A percentile compares a stretch with the other conserved stretches of the same genome.
These are phyloP conservation scores for Rapana venosa DNA, from an alignment of 2,888 invertebrate genomes.

Conservation along the genomic window DNA sequence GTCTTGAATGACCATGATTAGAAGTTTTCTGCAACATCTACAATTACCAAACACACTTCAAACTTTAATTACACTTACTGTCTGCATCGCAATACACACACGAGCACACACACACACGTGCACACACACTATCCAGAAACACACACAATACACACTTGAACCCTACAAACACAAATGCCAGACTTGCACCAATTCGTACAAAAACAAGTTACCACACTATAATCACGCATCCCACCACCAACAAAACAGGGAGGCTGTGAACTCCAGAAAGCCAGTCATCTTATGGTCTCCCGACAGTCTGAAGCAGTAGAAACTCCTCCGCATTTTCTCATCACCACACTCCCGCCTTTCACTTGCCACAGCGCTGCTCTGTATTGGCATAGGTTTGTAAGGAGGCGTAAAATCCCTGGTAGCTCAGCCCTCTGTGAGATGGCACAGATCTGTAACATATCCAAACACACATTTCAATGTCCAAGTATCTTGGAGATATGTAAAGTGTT, in stretches of 20 bases:
- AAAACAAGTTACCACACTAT: background rate
- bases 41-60: no score
- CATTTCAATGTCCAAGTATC: no score
- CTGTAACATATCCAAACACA: slow-evolving; percentile 50
- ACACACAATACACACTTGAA: background rate
- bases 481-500: no score
- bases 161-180: background rate
- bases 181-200: background rate
- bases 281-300: background rate
- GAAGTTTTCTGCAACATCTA: no score
- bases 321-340: background rate
- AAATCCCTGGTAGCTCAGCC: slow-evolving; percentile 65
- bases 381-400: slow-evolving; percentile 59
- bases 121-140: background rate
- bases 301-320: no score
- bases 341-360: slow-evolving; percentile 57
- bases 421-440: slow-evolving; percentile 63
- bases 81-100: background rate
- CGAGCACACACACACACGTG: background rate
- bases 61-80: no score
- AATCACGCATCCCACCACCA: background rate
- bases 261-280: background rate
- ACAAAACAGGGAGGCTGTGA: background rate
- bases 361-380: slow-evolving; percentile 64
- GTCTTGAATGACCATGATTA: no score